phyloP scores from a whole-genome alignment of 2,113 vertebrate species.

The Corythoichthys intestinalis region DNA sequence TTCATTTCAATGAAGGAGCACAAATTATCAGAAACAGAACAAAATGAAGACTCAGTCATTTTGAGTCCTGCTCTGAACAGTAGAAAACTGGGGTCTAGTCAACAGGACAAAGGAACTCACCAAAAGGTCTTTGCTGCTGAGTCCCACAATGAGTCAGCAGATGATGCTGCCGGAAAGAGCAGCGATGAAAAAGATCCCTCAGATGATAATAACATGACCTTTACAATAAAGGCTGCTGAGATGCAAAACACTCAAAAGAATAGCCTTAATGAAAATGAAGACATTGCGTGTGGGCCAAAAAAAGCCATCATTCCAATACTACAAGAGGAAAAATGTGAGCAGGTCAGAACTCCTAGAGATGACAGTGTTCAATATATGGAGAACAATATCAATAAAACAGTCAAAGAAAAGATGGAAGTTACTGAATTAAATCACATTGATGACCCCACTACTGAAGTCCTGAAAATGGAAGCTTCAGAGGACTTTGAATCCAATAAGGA shows the following conservation, averaged over 20 bases:
- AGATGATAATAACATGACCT: neutral
- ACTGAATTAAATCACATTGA: neutral
- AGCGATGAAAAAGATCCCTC: neutral
- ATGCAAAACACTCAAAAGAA: neutral
- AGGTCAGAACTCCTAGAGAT: neutral
- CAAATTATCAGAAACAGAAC: neutral
- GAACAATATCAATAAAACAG: neutral
- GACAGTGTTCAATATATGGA: neutral
- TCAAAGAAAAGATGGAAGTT: neutral
- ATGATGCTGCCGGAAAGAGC: neutral
- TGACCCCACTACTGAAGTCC: neutral
- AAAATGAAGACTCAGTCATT: neutral
- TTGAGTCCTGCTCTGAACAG: neutral
- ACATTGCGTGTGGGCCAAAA: neutral
- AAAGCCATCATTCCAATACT: neutral
- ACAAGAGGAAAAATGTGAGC: neutral
- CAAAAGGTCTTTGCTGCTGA: neutral
- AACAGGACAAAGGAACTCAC: constrained; percentile 7
- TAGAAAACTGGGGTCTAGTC: constrained; percentile 35
- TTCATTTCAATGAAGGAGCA: neutral
- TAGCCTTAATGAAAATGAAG: neutral
- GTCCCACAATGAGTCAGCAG: neutral
- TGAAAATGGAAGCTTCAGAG: neutral
- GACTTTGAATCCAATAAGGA: neutral
- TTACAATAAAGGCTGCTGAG: neutral